These are phyloP conservation scores for Gasterosteus aculeatus DNA, from an alignment of 2,113 vertebrate species.

Conservation along the genomic window DNA sequence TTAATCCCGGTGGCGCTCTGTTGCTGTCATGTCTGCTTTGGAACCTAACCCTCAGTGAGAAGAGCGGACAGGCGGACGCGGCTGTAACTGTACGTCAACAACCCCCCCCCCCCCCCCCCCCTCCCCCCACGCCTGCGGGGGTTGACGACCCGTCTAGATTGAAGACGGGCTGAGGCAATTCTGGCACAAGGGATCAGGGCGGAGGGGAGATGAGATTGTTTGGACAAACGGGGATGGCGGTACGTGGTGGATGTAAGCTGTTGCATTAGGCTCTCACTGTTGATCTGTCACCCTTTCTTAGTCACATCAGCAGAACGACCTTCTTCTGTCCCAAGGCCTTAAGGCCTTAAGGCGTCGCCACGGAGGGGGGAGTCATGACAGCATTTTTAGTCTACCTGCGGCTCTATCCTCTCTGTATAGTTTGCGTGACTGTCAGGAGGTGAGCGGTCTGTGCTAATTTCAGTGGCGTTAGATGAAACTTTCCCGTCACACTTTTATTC, in stretches of 20 bases:
- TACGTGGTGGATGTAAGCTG: constrained; percentile 61
- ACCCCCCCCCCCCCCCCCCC: not conserved
- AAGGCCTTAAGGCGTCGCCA: constrained; percentile 4
- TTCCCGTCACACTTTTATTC: constrained; percentile 19
- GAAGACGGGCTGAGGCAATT: constrained; percentile 55
- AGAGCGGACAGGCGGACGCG: constrained; percentile 61
- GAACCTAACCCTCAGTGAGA: constrained; percentile 66
- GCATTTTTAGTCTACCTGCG: constrained; percentile 5
- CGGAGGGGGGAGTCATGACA: constrained; percentile 8
- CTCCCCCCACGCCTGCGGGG: constrained; percentile 43
- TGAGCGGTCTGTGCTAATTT: constrained; percentile 54
- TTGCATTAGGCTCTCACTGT: constrained; percentile 53
- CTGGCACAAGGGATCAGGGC: constrained; percentile 66
- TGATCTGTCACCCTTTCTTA: constrained; percentile 45
- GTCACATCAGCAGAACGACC: constrained; percentile 48
- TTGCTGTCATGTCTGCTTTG: constrained; percentile 68
- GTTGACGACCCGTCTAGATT: constrained; percentile 52
- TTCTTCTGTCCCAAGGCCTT: constrained; percentile 37
- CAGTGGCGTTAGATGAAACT: constrained; percentile 40
- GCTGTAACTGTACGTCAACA: constrained; percentile 70
- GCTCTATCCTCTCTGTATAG: constrained; percentile 35
- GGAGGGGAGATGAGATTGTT: constrained; percentile 61
- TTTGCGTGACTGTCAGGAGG: constrained; percentile 52
- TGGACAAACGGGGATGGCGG: constrained; percentile 57
- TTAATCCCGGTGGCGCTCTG: constrained; percentile 60